Evolutionary conservation across 2,888 invertebrate species (phyloP), one percentile per base, ranked within the genome.

Genomic region (Chalcosyrphus nemorum): DNA sequence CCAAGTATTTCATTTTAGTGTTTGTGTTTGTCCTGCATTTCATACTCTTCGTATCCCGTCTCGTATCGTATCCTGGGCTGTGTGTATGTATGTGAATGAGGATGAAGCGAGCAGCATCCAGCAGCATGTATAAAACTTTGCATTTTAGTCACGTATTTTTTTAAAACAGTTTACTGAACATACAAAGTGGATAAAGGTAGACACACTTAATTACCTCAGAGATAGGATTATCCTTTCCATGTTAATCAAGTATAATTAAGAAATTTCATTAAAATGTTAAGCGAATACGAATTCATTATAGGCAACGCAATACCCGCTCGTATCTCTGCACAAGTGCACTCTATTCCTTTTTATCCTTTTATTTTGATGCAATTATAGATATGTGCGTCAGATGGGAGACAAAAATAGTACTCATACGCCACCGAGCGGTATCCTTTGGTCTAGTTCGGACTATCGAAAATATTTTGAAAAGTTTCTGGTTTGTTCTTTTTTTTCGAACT

Each of bases 211-310:
- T 87, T 87, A 87, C 87, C 84, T 86, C 75, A 84, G 86, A 86
- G 86, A 81, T 86, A 76, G 86, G 86, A 87, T 87, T 87, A 87
- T 87, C 87, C 84, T 87, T 87, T 87, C 81, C 86, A 87, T 87
- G 87, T 87, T 87, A 87, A 87, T 87, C 87, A 87, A 87, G 86
- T 87, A 86, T 87, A 87, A 87, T 87, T 87, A 87, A 87, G 87
- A 87, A 87, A 87, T 87, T 87, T 87, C 87, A 87, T 87, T 87
- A 87, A 87, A 87, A 87, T 87, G 87, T 87, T 86, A 87, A 87
- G 87, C 86, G 87, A 84, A 87, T 87, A 81, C 86, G 81, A 87
- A 87, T 86, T 86, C 84, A 86, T 86, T 86, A 82, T 54, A 27
- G 35, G 50, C 7, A 56, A 13, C 56, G 52, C n/a, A n/a, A n/a